Base-by-base conservation (phyloP, 1,140 invertebrate species). In the Cotesia vestalis region DNA sequence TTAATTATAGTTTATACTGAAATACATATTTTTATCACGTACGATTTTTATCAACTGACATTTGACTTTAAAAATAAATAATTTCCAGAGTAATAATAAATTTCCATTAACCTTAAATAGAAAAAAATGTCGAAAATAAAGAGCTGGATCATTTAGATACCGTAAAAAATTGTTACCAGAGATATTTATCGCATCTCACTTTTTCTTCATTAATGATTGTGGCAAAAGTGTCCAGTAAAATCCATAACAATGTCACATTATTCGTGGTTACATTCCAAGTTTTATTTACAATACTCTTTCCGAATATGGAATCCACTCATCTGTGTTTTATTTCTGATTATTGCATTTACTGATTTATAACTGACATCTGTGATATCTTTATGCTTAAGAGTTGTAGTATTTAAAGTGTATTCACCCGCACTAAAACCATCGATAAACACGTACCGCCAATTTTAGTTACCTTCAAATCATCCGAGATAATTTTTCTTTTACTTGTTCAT, bases 271-370 rank as follows among this genome's bases (percentile, higher is more conserved):
- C 38, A 36, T 59, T 51, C 57, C 40, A 68, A 40, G 69, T 72
- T 61, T 67, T 61, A 69, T 68, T 70, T 63, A 70, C 64, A 60
- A 71, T 64, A 55, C 60, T 55, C 5, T 46, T 11, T 46, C 60
- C 67, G 66, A 63, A 68, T 75, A 71, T 75, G 73, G 71, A 71
- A 75, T 75, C 68, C 66, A 71, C 73, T 75, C 66, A 69, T 75
- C 72, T 72, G 40, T 51, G 36, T 38, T 72, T 75, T 72, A 75
- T 75, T 75, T 72, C 64, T 46, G 69, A 75, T 75, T 75, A 71
- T 75, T 75, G 69, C 73, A 68, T 27, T 67, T 46, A 34, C 57
- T 74, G 73, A 74, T 74, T 74, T 74, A 74, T 74, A 67, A 40
- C 59, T 53, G 73, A 67, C 64, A 69, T 68, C 62, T 38, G 69